Conservation (phyloP, 2,888 invertebrate species). For the Gari tellinella region DNA sequence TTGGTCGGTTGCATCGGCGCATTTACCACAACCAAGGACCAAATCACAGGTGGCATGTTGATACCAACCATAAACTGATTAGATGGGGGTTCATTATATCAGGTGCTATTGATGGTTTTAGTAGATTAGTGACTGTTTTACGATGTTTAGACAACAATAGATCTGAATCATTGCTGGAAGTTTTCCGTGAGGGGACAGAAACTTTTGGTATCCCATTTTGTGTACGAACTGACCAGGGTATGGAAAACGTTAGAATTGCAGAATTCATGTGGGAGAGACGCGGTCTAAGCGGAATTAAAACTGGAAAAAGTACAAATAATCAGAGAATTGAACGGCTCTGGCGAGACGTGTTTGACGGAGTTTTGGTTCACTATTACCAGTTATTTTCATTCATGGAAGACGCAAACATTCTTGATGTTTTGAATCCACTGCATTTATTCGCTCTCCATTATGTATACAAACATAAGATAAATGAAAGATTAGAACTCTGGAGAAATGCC, state of each 20-base stretch:
- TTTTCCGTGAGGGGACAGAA: constrained; percentile 10
- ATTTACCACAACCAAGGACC: constrained; percentile 25
- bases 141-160: constrained; percentile 32
- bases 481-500: constrained; percentile 7
- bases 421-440: constrained; percentile 17
- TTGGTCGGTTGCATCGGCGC: neutral
- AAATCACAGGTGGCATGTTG: constrained; percentile 52
- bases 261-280: constrained; percentile 22
- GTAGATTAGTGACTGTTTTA: constrained; percentile 31
- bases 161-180: constrained; percentile 24
- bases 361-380: constrained; percentile 8
- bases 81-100: constrained; percentile 42
- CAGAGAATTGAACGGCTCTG: constrained; percentile 31
- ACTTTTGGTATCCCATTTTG: constrained; percentile 14
- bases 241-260: constrained; percentile 34
- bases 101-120: constrained; percentile 53
- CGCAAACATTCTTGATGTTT: constrained; percentile 8
- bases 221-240: constrained; percentile 25
- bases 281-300: constrained; percentile 19
- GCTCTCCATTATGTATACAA: constrained; percentile 31
- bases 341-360: constrained; percentile 37
- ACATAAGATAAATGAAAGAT: constrained; percentile 9
- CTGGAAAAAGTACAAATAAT: constrained; percentile 39
- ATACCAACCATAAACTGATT: constrained; percentile 52
- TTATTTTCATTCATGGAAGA: constrained; percentile 38